Evolutionary conservation across 2,113 vertebrate genomes (phyloP), one percentile per base, ranked within the genome.

Genomic region (Fulmarus glacialis): DNA sequence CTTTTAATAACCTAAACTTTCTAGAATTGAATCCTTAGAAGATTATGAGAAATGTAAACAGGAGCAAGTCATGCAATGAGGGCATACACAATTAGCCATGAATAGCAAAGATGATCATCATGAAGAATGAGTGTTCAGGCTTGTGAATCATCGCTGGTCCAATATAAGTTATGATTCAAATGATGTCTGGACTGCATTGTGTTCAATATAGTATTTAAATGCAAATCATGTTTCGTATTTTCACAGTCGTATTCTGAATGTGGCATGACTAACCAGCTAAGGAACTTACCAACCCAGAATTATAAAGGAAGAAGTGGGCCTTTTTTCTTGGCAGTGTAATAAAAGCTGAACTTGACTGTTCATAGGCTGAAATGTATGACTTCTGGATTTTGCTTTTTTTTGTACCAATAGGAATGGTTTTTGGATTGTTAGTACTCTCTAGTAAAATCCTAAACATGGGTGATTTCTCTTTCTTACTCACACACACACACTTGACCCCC

Each of bases 201-300:
- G 48, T 96, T 92, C 87, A 84, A 22, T 94, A 64, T 53, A 87
- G 77, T 82, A 91, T 95, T 96, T 95, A 95, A 96, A 96, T 96
- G 87, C 82, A 93, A 94, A 89, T 94, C n/a, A 19, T 79, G 34
- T 90, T 94, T 91, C 0, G 0, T 90, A 47, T 96, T 94, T 92
- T 91, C 67, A 14, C 55, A 94, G 83, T 83, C 2, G 3, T 87
- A 63, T 82, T 90, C 81, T 68, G 55, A 78, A 88, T 74, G 47
- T 62, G 90, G 59, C 75, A 42, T 94, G 89, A 95, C 90, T 95
- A 95, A 94, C 89, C 42, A 96, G 59, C 87, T 93, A 90, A 70
- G 82, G 64, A 97, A 83, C 89, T 83, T 94, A 34, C 63, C 55
- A 86, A 47, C 12, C 10, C 53, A 58, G 56, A 96, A 58, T 58